A percentile compares a stretch with the other conserved stretches of the same genome.
phyloP scores from a whole-genome alignment of 2,797 vertebrate genomes.

The Sebastiscus albofasciatus region DNA sequence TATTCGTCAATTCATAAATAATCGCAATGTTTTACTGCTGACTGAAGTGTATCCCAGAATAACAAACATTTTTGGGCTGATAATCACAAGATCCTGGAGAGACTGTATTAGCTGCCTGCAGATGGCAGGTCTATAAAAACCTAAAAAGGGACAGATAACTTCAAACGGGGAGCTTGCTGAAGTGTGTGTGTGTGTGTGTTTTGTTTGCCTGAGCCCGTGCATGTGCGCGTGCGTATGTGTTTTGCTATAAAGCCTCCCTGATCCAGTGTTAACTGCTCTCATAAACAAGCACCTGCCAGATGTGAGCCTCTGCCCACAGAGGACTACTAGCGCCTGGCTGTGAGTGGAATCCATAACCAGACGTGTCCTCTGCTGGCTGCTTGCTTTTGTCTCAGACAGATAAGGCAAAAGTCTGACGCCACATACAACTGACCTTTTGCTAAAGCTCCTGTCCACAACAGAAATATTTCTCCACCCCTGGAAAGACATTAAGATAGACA shows the following conservation, averaged over 20 bases:
- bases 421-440: constrained; percentile 47
- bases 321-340: constrained; percentile 39
- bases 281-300: constrained; percentile 75
- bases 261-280: constrained; percentile 73
- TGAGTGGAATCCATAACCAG: constrained; percentile 65
- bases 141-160: not conserved
- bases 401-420: constrained; percentile 26
- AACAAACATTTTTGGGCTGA: not conserved
- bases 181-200: not conserved
- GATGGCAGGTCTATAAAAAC: not conserved
- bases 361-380: constrained; percentile 19
- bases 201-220: constrained; percentile 21
- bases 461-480: constrained; percentile 5
- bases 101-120: not conserved
- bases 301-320: constrained; percentile 65
- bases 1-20: not conserved
- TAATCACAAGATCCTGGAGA: not conserved
- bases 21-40: not conserved
- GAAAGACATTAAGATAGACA: not conserved
- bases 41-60: not conserved
- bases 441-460: constrained; percentile 20
- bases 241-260: constrained; percentile 55
- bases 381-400: constrained; percentile 38
- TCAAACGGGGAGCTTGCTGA: not conserved
- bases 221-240: constrained; percentile 21